phyloP scores from a whole-genome alignment of 2,113 vertebrate species.

The Oplegnathus fasciatus region DNA sequence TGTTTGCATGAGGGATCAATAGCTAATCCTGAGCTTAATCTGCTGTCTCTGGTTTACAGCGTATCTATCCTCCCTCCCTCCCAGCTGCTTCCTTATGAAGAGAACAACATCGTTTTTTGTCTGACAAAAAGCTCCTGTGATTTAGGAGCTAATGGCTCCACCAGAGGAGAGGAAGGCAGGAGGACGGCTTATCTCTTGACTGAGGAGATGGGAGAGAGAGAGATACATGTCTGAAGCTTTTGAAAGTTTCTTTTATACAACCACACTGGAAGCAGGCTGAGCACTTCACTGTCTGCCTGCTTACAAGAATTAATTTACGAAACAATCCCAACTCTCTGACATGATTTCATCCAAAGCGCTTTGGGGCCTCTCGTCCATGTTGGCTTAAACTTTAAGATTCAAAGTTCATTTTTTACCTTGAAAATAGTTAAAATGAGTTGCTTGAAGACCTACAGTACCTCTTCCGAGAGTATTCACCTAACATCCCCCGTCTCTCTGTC shows the following conservation, averaged over 20 bases:
- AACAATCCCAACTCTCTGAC: neutral
- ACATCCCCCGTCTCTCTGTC: too few species aligned
- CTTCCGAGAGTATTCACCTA: too few species aligned
- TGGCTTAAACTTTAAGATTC: neutral
- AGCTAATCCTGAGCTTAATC: slow-evolving; percentile 60
- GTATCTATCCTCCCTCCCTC: slow-evolving; percentile 28
- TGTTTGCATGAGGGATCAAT: slow-evolving; percentile 59
- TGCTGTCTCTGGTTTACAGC: slow-evolving; percentile 39
- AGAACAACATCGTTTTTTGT: slow-evolving; percentile 55
- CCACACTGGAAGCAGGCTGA: neutral
- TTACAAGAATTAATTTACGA: neutral
- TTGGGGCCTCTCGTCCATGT: neutral
- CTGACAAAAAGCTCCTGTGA: slow-evolving; percentile 58
- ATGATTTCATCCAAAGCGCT: neutral
- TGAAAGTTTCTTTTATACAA: neutral
- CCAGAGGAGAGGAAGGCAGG: slow-evolving; percentile 18
- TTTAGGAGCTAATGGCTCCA: slow-evolving; percentile 46
- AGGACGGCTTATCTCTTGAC: slow-evolving; percentile 25
- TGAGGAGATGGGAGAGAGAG: neutral
- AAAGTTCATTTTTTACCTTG: neutral
- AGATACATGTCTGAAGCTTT: neutral
- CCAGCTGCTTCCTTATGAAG: slow-evolving; percentile 7
- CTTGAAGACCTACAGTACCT: neutral
- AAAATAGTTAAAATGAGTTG: neutral
- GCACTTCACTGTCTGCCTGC: neutral